These are phyloP conservation scores for Timema podura DNA, from an alignment of 2,888 invertebrate species.

Conservation along the genomic window DNA sequence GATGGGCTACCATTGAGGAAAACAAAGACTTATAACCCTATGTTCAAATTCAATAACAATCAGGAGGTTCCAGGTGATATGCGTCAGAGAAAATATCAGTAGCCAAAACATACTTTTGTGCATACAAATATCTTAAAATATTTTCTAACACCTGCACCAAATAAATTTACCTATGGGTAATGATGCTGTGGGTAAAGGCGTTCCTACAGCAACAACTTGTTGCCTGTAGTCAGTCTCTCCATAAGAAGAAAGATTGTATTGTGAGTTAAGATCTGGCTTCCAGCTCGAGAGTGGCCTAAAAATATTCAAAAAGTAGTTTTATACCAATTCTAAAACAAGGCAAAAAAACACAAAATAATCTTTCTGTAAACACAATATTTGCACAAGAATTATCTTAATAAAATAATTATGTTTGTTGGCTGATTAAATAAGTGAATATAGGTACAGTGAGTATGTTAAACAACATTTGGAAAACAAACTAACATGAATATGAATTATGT, in stretches of 20 bases:
- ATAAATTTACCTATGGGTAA: constrained; percentile 63
- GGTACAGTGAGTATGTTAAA: too few relatives aligned
- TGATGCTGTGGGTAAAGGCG: constrained; percentile 82
- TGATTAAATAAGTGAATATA: too few relatives aligned
- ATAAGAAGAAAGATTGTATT: constrained; percentile 46
- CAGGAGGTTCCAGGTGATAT: neutral
- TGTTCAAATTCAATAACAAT: neutral
- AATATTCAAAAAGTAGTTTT: constrained; percentile 22
- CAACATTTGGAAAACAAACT: too few relatives aligned
- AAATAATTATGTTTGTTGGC: too few relatives aligned
- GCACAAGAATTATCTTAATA: too few relatives aligned
- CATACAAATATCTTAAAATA: constrained; percentile 16
- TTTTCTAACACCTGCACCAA: too few relatives aligned
- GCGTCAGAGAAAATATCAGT: neutral
- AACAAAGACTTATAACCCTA: neutral
- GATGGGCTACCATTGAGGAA: neutral
- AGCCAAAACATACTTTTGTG: neutral
- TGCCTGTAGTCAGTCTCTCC: constrained; percentile 78
- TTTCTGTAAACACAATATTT: too few relatives aligned
- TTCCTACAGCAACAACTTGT: constrained; percentile 96
- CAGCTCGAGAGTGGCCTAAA: constrained; percentile 48
- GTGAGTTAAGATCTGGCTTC: constrained; percentile 51
- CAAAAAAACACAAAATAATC: constrained; percentile 21
- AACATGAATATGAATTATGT: too few relatives aligned
- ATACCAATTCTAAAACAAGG: constrained; percentile 13